A percentile compares a stretch with the other conserved stretches of the same genome.
Conservation (phyloP, 2,888 invertebrate species). For the Drosophila formosana region DNA sequence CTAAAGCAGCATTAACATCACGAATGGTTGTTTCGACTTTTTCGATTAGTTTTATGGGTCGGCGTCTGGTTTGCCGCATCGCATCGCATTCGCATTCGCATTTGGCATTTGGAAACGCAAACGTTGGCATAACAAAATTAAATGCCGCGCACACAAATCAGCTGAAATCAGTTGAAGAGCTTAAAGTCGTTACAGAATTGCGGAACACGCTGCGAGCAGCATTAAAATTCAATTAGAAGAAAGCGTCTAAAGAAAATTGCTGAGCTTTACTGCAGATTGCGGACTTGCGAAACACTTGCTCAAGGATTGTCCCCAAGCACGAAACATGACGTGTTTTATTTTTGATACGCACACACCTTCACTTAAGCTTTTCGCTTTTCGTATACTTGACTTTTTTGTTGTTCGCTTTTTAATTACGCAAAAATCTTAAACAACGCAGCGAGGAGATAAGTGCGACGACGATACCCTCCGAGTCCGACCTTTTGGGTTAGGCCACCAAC, state of each 20-base stretch:
- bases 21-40: slow-evolving; percentile 32
- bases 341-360: slow-evolving; percentile 23
- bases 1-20: slow-evolving; percentile 4
- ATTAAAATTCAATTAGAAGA: slow-evolving; percentile 78
- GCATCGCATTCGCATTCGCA: not conserved
- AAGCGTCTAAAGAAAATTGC: slow-evolving; percentile 36
- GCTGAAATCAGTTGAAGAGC: slow-evolving; percentile 29
- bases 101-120: slow-evolving; percentile 21
- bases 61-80: slow-evolving; percentile 8
- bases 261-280: slow-evolving; percentile 30
- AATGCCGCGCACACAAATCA: slow-evolving; percentile 30
- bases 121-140: slow-evolving; percentile 27
- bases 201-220: slow-evolving; percentile 20
- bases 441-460: slow-evolving; percentile 56
- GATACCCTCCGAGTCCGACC: slow-evolving; percentile 50
- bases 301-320: slow-evolving; percentile 60
- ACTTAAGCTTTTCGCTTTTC: not conserved
- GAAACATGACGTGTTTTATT: slow-evolving; percentile 65
- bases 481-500: slow-evolving; percentile 34
- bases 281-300: not conserved
- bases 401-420: slow-evolving; percentile 68
- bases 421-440: slow-evolving; percentile 51
- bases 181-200: slow-evolving; percentile 32
- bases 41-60: slow-evolving; percentile 54
- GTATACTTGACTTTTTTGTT: slow-evolving; percentile 3